Evolutionary conservation across 2,797 vertebrate genomes (phyloP).

Genomic region (Delichon dasypus): DNA sequence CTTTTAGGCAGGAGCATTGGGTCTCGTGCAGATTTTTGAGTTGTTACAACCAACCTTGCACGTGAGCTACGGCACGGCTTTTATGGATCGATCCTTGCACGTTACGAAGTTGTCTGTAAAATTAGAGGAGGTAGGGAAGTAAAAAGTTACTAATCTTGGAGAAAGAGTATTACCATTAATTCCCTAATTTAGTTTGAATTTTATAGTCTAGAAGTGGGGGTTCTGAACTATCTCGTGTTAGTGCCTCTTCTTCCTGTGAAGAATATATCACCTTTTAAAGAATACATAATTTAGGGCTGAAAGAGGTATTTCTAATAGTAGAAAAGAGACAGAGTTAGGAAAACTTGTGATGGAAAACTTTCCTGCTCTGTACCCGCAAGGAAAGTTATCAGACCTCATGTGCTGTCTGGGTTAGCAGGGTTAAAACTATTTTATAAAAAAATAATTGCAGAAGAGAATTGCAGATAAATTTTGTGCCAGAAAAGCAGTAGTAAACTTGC

Average conservation of each 20-base stretch:
- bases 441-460: not conserved
- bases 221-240: not conserved
- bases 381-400: not conserved
- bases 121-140: not conserved
- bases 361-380: fast-evolving
- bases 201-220: not conserved
- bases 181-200: not conserved
- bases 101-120: not conserved
- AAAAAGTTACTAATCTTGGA: not conserved
- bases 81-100: not conserved
- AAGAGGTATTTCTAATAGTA: not conserved
- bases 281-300: not conserved
- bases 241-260: not conserved
- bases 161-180: not conserved
- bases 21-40: not conserved
- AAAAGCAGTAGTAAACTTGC: not conserved
- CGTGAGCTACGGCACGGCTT: not conserved
- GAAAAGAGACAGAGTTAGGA: not conserved
- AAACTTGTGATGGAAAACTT: conserved; percentile 1
- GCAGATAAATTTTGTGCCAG: not conserved
- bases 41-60: not conserved
- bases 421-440: not conserved
- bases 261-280: not conserved
- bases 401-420: not conserved
- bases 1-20: not conserved